phyloP scores from a whole-genome alignment of 2,113 vertebrate species.

The Podarcis muralis region DNA sequence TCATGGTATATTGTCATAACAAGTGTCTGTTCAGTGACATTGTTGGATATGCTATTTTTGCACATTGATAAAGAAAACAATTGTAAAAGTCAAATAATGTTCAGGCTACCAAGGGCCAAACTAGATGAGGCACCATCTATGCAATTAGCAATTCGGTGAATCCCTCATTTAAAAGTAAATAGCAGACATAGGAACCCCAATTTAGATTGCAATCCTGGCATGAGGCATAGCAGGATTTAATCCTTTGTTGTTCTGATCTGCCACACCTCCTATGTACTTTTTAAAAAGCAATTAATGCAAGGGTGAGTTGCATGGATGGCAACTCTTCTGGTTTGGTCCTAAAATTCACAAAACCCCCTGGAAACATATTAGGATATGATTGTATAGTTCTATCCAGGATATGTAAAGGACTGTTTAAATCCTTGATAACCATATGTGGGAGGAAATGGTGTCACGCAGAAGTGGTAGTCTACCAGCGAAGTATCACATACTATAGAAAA shows the following conservation, averaged over 20 bases:
- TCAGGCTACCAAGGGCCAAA: background rate
- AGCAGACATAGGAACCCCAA: background rate
- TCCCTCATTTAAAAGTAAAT: background rate
- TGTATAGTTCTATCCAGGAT: background rate
- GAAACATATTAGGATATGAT: background rate
- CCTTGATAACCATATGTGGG: background rate
- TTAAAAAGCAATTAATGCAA: background rate
- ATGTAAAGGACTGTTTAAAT: background rate
- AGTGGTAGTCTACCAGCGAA: background rate
- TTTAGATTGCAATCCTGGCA: too few relatives aligned
- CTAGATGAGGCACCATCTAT: background rate
- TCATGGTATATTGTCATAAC: background rate
- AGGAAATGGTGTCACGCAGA: background rate
- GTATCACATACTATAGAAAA: conserved; percentile 32
- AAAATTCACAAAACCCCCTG: background rate
- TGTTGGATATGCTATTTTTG: background rate
- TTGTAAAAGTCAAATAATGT: background rate
- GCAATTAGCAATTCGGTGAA: background rate
- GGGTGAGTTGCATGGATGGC: background rate
- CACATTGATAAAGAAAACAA: background rate
- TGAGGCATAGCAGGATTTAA: background rate
- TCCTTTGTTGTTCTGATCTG: background rate
- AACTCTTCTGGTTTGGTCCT: background rate
- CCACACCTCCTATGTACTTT: background rate
- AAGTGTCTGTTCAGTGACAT: background rate